These are phyloP conservation scores for Palaemon carinicauda DNA, from an alignment of 1,140 invertebrate species.

Conservation along the genomic window DNA sequence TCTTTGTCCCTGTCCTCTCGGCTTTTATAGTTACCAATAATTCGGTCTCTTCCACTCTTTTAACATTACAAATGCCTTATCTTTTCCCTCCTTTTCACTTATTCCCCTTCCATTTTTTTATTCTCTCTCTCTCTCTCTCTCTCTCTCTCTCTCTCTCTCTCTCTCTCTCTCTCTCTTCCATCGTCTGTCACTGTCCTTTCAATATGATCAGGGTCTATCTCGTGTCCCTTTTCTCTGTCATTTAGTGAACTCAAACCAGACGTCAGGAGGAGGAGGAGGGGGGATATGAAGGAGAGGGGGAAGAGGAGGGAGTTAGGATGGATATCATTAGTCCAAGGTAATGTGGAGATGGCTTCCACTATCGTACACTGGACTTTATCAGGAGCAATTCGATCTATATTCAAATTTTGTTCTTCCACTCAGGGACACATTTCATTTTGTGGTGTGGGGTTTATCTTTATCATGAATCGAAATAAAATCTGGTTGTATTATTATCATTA, in stretches of 20 bases:
- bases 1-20: too few relatives aligned
- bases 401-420: too few relatives aligned
- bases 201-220: background rate
- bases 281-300: background rate
- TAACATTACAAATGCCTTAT: background rate
- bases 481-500: too few relatives aligned
- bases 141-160: too few relatives aligned
- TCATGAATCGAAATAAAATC: too few relatives aligned
- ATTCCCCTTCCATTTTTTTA: background rate
- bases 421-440: too few relatives aligned
- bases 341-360: background rate
- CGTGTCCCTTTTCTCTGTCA: background rate
- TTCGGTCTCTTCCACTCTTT: too few relatives aligned
- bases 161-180: constrained; percentile 2
- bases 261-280: background rate
- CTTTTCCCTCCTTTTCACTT: background rate
- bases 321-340: background rate
- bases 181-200: background rate
- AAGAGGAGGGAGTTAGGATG: background rate
- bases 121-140: background rate
- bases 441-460: too few relatives aligned
- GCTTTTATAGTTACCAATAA: too few relatives aligned
- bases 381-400: too few relatives aligned
- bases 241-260: background rate
- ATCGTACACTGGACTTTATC: too few relatives aligned